Base-by-base conservation (phyloP, 1,140 invertebrate species). In the Aleiodes sp. region DNA sequence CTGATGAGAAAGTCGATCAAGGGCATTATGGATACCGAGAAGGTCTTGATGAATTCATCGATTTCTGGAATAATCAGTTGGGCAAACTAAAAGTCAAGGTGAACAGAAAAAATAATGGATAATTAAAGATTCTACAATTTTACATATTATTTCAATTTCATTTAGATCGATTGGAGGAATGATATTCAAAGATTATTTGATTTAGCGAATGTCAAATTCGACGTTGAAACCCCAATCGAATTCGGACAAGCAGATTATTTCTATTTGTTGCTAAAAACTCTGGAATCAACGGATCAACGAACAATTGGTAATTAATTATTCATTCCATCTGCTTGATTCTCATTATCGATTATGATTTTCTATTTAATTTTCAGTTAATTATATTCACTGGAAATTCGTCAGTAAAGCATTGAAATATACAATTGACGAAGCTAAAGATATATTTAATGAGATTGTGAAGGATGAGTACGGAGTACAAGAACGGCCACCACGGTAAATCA, bases 121-220 rank as follows among this genome's bases (percentile, higher is more conserved):
- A n/a, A n/a, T n/a, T n/a, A n/a, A n/a, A n/a, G n/a, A n/a, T n/a
- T n/a, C n/a, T n/a, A n/a, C n/a, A n/a, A n/a, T n/a, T n/a, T n/a
- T n/a, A n/a, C n/a, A n/a, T n/a, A n/a, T n/a, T n/a, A n/a, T n/a
- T n/a, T n/a, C n/a, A n/a, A n/a, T 77, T 91, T 35, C 77, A 85
- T 26, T 87, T 29, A 39, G 60, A 64, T 26, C 37, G 35, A 68
- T n/a, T 41, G 39, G 39, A 41, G 39, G 14, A 41, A n/a, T n/a
- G 39, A n/a, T n/a, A 41, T 41, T 41, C 39, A 41, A n/a, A 3
- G 14, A 41, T 41, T 41, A 6, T 41, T 41, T n/a, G 39, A 41
- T 41, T n/a, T 41, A 4, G n/a, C 39, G 3, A 41, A 41, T 41
- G n/a, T n/a, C 8, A 41, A 41, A n/a, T 4, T 41, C 14, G n/a